These are phyloP conservation scores for Pristionchus maxplancki DNA, from an alignment of 2,888 invertebrate genomes.

Conservation along the genomic window DNA sequence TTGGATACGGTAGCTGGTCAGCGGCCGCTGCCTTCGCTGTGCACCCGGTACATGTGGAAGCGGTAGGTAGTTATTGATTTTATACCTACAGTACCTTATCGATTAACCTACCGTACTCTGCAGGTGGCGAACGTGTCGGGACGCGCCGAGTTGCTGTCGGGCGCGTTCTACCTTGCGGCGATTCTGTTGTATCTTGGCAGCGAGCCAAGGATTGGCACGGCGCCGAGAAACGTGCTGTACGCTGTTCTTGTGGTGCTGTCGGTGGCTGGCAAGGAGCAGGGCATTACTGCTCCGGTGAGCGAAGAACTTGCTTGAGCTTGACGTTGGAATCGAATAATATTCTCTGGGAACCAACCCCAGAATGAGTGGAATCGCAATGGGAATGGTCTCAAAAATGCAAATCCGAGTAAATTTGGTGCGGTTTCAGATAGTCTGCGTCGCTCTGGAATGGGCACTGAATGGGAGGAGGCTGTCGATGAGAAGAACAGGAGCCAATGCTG, in stretches of 20 bases:
- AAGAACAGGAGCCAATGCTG: neutral
- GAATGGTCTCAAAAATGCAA: neutral
- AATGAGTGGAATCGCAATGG: no score
- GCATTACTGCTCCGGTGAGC: constrained; percentile 90
- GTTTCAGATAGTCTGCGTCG: constrained; percentile 41
- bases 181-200: constrained; percentile 78
- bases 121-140: constrained; percentile 92
- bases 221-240: neutral
- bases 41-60: constrained; percentile 94
- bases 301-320: no score
- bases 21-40: constrained; percentile 87
- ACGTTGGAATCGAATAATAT: neutral
- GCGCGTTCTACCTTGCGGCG: constrained; percentile 86
- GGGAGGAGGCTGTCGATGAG: neutral
- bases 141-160: constrained; percentile 90
- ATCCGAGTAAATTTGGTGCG: no score
- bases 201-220: neutral
- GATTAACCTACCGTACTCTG: neutral
- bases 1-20: constrained; percentile 11
- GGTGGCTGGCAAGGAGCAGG: constrained; percentile 93
- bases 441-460: constrained; percentile 13
- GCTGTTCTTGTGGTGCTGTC: neutral
- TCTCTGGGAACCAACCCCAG: no score
- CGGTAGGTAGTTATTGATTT: constrained; percentile 81
- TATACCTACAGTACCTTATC: neutral